Evolutionary conservation across 2,888 invertebrate genomes (phyloP).

Genomic region (Halictus ligatus): DNA sequence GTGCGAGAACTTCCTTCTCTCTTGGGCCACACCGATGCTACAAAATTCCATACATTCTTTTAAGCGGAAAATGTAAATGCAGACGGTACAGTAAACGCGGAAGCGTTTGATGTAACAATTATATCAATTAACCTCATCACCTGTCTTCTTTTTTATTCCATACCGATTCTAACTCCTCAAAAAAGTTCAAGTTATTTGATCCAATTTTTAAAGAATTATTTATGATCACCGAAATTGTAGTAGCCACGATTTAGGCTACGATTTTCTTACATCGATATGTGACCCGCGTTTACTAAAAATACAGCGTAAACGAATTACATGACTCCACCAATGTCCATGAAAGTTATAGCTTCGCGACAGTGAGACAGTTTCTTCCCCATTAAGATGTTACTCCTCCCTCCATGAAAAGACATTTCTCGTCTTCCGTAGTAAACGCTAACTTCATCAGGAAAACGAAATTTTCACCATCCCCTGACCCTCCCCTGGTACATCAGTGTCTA

Average conservation of each 20-base stretch:
- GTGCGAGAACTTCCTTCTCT: not conserved
- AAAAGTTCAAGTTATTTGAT: too few relatives aligned
- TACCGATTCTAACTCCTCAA: too few relatives aligned
- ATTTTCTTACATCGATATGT: not conserved
- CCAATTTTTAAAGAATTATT: not conserved
- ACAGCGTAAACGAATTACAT: not conserved
- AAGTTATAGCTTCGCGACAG: not conserved
- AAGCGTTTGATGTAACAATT: not conserved
- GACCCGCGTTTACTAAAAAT: not conserved
- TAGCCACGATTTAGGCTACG: not conserved
- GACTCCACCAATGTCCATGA: not conserved
- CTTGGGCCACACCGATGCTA: not conserved
- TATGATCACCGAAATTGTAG: not conserved
- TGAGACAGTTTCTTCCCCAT: not conserved
- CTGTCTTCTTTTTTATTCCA: too few relatives aligned
- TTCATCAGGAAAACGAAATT: not conserved
- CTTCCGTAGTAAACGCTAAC: not conserved
- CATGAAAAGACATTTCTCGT: not conserved
- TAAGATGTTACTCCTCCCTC: not conserved
- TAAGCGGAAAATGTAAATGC: not conserved
- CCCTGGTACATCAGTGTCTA: slow-evolving; percentile 4
- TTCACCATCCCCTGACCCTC: not conserved
- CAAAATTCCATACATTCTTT: not conserved
- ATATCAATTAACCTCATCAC: too few relatives aligned
- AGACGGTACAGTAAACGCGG: not conserved